Evolutionary conservation across 2,888 invertebrate genomes (phyloP).

Genomic region (Eilema depressum): DNA sequence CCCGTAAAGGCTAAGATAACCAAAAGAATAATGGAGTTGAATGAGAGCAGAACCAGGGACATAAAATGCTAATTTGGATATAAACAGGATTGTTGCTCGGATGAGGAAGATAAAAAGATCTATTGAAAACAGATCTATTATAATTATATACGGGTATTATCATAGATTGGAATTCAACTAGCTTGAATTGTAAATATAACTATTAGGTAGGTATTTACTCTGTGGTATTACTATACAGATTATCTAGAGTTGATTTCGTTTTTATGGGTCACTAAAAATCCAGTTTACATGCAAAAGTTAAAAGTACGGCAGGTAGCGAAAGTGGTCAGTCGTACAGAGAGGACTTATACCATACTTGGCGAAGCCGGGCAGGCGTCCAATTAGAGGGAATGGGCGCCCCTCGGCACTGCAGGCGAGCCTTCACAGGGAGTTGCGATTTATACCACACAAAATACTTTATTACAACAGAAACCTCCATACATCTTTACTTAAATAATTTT

Average conservation of each 20-base stretch:
- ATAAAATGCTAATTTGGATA: not conserved
- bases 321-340: constrained; percentile 72
- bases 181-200: not conserved
- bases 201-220: not conserved
- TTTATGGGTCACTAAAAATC: constrained; percentile 49
- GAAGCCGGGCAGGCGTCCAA: constrained; percentile 75
- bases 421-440: constrained; percentile 74
- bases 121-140: not conserved
- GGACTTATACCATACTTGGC: constrained; percentile 73
- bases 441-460: constrained; percentile 47
- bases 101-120: not conserved
- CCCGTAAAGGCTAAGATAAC: too few species aligned
- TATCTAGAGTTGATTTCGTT: constrained; percentile 26
- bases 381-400: constrained; percentile 82
- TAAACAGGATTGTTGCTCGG: not conserved
- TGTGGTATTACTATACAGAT: not conserved
- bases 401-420: constrained; percentile 54
- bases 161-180: too few species aligned
- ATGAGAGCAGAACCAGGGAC: not conserved
- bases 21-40: too few species aligned
- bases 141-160: not conserved
- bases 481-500: not conserved
- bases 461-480: constrained; percentile 27
- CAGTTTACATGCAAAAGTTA: constrained; percentile 49
- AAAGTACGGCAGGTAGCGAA: constrained; percentile 71